Conservation (phyloP, 1,140 invertebrate genomes). For the Calliopsis andreniformis region DNA sequence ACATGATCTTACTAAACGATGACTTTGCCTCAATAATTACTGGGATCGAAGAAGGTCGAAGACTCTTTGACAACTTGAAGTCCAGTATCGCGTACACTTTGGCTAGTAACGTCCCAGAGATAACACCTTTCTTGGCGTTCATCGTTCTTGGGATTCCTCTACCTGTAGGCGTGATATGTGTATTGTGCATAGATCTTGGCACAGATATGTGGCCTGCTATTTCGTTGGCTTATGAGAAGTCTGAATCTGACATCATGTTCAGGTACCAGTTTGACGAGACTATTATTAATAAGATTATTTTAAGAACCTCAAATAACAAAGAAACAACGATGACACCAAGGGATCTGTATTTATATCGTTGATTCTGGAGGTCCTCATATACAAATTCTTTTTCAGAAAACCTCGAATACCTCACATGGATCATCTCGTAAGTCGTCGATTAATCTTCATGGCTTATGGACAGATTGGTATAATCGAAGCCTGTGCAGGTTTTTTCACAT, state of each 20-base stretch:
- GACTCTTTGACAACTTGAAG: constrained; percentile 99
- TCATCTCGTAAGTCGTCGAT: constrained; percentile 90
- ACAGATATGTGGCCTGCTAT: constrained; percentile 99
- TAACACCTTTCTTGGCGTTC: constrained; percentile 98
- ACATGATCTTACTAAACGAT: constrained; percentile 99
- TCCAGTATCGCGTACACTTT: constrained; percentile 99
- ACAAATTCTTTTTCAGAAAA: constrained; percentile 78
- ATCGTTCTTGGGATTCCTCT: constrained; percentile 98
- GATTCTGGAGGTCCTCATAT: too few species aligned
- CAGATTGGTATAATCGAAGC: constrained; percentile 95
- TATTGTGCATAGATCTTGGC: constrained; percentile 99
- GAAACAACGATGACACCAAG: too few species aligned
- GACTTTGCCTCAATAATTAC: constrained; percentile 99
- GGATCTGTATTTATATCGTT: too few species aligned
- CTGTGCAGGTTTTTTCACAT: constrained; percentile 92
- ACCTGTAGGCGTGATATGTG: constrained; percentile 97
- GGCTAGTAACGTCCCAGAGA: constrained; percentile 99
- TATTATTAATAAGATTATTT: background rate
- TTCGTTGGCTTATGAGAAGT: constrained; percentile 98
- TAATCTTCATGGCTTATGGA: constrained; percentile 90
- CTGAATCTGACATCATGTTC: constrained; percentile 99
- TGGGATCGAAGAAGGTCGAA: constrained; percentile 98
- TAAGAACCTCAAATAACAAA: background rate
- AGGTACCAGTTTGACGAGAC: constrained; percentile 64
- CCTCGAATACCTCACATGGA: constrained; percentile 90